A percentile compares a stretch with the other conserved stretches of the same genome.
These are phyloP conservation scores for Merluccius polli DNA, from an alignment of 2,797 vertebrate species.

Conservation along the genomic window DNA sequence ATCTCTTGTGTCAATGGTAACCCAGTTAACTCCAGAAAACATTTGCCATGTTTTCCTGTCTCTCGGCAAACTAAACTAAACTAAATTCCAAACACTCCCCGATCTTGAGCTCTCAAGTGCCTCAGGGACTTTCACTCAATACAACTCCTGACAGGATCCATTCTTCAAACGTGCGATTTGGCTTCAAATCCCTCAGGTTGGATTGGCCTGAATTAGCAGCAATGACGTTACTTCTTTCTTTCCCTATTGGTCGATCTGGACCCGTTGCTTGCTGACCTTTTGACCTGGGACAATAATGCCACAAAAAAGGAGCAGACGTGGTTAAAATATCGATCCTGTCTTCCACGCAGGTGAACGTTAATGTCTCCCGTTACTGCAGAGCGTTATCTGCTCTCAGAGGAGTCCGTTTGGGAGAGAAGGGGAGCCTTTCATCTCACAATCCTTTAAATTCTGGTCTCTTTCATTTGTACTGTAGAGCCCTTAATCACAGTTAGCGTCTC, in stretches of 20 bases:
- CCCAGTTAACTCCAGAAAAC: background rate
- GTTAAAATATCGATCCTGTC: background rate
- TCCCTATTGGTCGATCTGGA: background rate
- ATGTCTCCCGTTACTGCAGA: background rate
- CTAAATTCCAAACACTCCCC: background rate
- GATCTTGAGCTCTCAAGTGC: background rate
- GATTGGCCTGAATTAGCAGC: background rate
- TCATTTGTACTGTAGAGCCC: background rate
- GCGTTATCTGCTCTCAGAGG: background rate
- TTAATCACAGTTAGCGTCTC: background rate
- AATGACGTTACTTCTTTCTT: background rate
- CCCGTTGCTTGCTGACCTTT: background rate
- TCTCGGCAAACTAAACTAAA: background rate
- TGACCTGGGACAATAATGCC: background rate
- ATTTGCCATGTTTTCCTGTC: background rate
- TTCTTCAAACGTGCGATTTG: background rate
- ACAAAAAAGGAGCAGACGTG: background rate
- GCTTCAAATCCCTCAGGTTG: background rate
- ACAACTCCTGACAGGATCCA: background rate
- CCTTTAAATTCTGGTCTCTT: background rate
- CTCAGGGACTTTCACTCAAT: background rate
- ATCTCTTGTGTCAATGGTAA: background rate
- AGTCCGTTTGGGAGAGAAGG: background rate
- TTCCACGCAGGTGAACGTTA: background rate
- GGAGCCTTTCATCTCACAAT: background rate